Percentiles rank a stretch among this genome's conserved stretches.
phyloP scores from a whole-genome alignment of 64 coral and sea anemone species.

The Hydrozoanthus tunicans region DNA sequence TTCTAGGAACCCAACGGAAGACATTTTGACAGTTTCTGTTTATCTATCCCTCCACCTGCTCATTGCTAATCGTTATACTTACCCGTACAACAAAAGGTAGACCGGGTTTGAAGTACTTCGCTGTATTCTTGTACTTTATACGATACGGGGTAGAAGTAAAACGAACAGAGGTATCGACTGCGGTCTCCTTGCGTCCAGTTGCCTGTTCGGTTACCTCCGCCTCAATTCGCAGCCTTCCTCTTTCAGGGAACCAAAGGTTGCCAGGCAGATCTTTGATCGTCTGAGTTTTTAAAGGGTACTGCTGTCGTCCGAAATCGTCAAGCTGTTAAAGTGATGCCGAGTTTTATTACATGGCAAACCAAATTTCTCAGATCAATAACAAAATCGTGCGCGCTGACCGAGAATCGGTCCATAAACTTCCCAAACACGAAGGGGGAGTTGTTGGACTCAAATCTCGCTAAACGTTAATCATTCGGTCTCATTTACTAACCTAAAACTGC shows the following conservation, averaged over 20 bases:
- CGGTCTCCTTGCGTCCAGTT: slow-evolving; percentile 70
- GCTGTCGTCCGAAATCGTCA: neutral
- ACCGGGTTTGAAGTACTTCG: slow-evolving; percentile 85
- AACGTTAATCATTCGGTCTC: too few species aligned
- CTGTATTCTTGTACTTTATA: slow-evolving; percentile 75
- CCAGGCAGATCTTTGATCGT: slow-evolving; percentile 48
- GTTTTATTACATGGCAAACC: too few species aligned
- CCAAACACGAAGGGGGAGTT: too few species aligned
- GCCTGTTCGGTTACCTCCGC: slow-evolving; percentile 76
- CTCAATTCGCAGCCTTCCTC: slow-evolving; percentile 65
- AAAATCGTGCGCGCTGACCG: too few species aligned
- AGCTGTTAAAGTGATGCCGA: neutral
- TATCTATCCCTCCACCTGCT: neutral
- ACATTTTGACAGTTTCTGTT: neutral
- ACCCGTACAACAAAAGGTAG: slow-evolving; percentile 84
- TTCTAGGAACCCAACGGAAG: too few species aligned
- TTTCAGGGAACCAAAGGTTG: slow-evolving; percentile 81
- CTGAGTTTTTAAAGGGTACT: neutral
- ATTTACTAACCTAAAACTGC: too few species aligned
- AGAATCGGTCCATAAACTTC: too few species aligned
- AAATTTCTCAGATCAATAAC: too few species aligned
- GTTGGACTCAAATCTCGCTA: too few species aligned
- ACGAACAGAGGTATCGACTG: slow-evolving; percentile 72
- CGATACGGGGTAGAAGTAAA: slow-evolving; percentile 77
- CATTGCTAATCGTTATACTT: neutral